These are phyloP conservation scores for Acholoe squamosa DNA, from an alignment of 2,888 invertebrate species.

Conservation along the genomic window DNA sequence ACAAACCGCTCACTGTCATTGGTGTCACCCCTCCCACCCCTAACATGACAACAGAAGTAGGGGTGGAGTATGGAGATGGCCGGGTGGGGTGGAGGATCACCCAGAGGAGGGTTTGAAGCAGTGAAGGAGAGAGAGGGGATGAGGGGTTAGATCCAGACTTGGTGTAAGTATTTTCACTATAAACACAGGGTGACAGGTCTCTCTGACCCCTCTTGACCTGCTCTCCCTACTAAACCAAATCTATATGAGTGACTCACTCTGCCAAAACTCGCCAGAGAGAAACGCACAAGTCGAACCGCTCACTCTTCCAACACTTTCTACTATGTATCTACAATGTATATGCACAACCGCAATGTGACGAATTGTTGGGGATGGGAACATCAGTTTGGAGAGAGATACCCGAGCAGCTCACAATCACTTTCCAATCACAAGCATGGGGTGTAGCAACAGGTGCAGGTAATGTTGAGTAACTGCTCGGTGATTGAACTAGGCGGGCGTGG, in stretches of 20 bases:
- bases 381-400: neutral
- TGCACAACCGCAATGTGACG: too few species aligned
- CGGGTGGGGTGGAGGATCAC: too few species aligned
- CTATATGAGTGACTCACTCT: neutral
- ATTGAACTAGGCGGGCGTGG: neutral
- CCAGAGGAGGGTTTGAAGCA: too few species aligned
- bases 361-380: neutral
- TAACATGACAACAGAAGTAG: neutral
- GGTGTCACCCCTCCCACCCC: neutral
- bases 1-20: slow-evolving; percentile 12
- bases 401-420: neutral
- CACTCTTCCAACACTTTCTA: neutral
- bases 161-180: slow-evolving; percentile 41
- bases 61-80: too few species aligned
- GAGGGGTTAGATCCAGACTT: neutral
- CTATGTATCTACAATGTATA: neutral
- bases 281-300: neutral
- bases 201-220: slow-evolving; percentile 20
- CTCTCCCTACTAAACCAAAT: neutral
- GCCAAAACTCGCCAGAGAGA: neutral
- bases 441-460: neutral
- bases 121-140: too few species aligned
- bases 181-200: slow-evolving; percentile 45
- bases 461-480: neutral
- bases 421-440: neutral